These are phyloP conservation scores for Irena cyanogastra DNA, from an alignment of 2,113 vertebrate species.

Conservation along the genomic window DNA sequence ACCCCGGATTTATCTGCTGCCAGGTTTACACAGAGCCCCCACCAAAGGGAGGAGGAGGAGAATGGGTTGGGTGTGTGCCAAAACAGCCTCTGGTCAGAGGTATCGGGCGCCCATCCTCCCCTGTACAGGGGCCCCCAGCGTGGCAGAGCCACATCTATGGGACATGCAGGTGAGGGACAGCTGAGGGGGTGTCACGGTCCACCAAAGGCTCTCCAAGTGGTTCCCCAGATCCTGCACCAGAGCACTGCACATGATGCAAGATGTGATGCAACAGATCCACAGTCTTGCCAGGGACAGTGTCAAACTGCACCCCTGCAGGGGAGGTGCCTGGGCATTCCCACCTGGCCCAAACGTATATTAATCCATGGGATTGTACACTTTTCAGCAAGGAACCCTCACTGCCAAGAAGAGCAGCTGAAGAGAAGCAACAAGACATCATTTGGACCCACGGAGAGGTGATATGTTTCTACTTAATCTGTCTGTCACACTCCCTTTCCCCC, in stretches of 20 bases:
- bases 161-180: neutral
- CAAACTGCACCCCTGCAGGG: no score
- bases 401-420: neutral
- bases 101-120: fast-evolving
- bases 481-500: no score
- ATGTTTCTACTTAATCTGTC: neutral
- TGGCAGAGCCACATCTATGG: neutral
- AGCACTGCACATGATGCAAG: neutral
- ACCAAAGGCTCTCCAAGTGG: neutral
- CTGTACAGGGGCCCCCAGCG: neutral
- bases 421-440: neutral
- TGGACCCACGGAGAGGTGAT: neutral
- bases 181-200: neutral
- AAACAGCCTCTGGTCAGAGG: neutral
- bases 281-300: neutral
- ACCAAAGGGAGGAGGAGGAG: no score
- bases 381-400: neutral
- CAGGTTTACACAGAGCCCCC: neutral
- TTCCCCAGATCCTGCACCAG: neutral
- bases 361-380: neutral
- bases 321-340: neutral
- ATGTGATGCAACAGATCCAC: neutral
- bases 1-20: neutral
- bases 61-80: neutral
- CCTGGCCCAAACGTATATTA: neutral